A percentile compares a stretch with the other conserved stretches of the same genome.
Conservation (phyloP, 2,888 invertebrate species). For the Macaria notata region DNA sequence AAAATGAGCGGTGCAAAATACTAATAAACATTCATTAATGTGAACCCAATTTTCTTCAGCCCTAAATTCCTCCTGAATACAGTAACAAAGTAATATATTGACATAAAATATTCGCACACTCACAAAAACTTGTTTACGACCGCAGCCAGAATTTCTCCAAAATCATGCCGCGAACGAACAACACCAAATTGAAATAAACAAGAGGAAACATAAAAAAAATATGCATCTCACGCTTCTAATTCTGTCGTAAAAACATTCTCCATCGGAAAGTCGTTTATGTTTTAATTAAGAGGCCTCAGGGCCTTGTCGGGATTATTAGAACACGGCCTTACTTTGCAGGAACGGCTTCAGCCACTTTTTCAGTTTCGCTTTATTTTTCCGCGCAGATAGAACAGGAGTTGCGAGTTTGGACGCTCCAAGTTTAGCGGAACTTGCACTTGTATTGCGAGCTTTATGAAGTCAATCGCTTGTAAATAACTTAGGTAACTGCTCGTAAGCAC, state of each 20-base stretch:
- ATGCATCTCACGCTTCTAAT: slow-evolving; percentile 47
- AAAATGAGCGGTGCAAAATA: too few species aligned
- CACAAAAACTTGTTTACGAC: slow-evolving; percentile 8
- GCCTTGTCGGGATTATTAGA: slow-evolving; percentile 56
- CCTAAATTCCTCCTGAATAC: too few species aligned
- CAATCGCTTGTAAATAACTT: slow-evolving; percentile 18
- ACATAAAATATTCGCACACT: too few species aligned
- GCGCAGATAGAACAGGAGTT: slow-evolving; percentile 25
- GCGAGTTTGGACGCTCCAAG: slow-evolving; percentile 13
- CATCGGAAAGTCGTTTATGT: slow-evolving; percentile 65
- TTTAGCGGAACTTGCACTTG: slow-evolving; percentile 19
- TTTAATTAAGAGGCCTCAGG: slow-evolving; percentile 64
- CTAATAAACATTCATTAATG: too few species aligned
- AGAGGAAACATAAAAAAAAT: slow-evolving; percentile 38
- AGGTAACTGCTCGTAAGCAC: slow-evolving; percentile 3
- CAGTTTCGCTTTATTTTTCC: slow-evolving; percentile 20
- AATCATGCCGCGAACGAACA: slow-evolving; percentile 10
- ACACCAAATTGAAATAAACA: slow-evolving; percentile 31
- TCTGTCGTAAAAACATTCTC: slow-evolving; percentile 42
- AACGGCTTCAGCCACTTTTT: slow-evolving; percentile 35
- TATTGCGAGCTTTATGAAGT: slow-evolving; percentile 19
- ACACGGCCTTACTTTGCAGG: slow-evolving; percentile 48
- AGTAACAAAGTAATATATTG: too few species aligned
- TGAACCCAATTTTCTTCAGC: too few species aligned
- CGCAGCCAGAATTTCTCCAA: slow-evolving; percentile 5